Base-by-base conservation (phyloP, 2,113 vertebrate genomes). In the Polypterus bichir region DNA sequence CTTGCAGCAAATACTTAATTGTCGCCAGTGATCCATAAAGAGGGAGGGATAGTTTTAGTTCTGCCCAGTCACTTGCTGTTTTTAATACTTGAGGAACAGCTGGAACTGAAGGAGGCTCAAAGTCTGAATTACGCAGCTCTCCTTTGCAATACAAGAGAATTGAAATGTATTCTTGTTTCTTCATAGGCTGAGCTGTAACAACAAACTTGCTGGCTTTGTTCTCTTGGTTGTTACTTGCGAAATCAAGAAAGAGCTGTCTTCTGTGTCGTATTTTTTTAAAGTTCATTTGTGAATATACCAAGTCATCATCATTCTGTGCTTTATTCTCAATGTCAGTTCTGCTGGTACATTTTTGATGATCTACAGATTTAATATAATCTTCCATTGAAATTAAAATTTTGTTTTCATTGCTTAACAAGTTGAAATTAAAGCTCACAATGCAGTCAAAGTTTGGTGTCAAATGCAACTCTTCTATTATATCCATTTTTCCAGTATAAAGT, bases 111-210 rank as follows among this genome's bases (percentile, higher is more conserved):
- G 71, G 71, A 46, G 68, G 68, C 61, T 64, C 62, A 59, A 60
- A 72, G 27, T 70, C 52, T 5, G 48, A 54, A 49, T 27, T 64
- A 3, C 63, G 3, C 44, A 66, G 59, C 48, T 44, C 44, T 7
- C 68, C 68, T 7, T 59, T 66, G 48, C 68, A 68, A 48, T 49
- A 72, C 46, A 72, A 62, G 57, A 66, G 62, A 54, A 73, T 65
- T 55, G 71, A 70, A n/a, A 66, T 62, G 1, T 55, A 57, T 5
- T 55, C 49, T 48, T 27, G 58, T 47, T 8, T 4, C 47, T 70
- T 59, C 49, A 62, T 59, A 8, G 64, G 64, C 9, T 68, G 64
- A 49, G 68, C 69, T 47, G 68, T 66, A 49, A 70, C 67, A 49
- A 59, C 57, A 11, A 72, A 72, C 46, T 59, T 57, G 47, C 59